phyloP scores from a whole-genome alignment of 2,888 invertebrate genomes.

The Melieria crassipennis region DNA sequence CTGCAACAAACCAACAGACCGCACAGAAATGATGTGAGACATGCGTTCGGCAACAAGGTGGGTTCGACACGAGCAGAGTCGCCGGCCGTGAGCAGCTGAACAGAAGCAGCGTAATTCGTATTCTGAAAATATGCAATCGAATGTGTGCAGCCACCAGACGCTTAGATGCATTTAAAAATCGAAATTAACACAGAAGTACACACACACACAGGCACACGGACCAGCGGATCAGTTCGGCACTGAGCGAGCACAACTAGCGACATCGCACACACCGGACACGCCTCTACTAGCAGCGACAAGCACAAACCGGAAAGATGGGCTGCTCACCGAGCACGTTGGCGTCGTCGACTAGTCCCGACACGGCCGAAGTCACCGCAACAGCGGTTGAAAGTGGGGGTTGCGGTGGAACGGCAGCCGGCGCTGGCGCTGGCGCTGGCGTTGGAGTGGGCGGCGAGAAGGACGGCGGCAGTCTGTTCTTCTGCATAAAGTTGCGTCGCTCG shows the following conservation, averaged over 20 bases:
- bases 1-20: too few species aligned
- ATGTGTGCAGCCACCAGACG: neutral
- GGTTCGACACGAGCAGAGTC: too few species aligned
- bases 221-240: neutral
- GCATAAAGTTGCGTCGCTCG: conserved; percentile 59
- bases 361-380: conserved; percentile 38
- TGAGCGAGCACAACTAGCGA: too few species aligned
- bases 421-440: conserved; percentile 28
- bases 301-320: conserved; percentile 46
- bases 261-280: too few species aligned
- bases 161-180: conserved; percentile 9
- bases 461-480: conserved; percentile 60
- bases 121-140: too few species aligned
- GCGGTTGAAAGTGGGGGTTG: conserved; percentile 37
- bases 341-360: conserved; percentile 42
- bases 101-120: too few species aligned
- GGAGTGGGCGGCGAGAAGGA: conserved; percentile 47
- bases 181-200: neutral
- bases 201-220: neutral
- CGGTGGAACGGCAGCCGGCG: conserved; percentile 28
- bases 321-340: conserved; percentile 56
- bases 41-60: too few species aligned
- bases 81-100: too few species aligned
- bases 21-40: too few species aligned
- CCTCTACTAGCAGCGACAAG: too few species aligned